A percentile compares a stretch with the other conserved stretches of the same genome.
phyloP scores from a whole-genome alignment of 2,888 invertebrate species.

The Tenodera sinensis region DNA sequence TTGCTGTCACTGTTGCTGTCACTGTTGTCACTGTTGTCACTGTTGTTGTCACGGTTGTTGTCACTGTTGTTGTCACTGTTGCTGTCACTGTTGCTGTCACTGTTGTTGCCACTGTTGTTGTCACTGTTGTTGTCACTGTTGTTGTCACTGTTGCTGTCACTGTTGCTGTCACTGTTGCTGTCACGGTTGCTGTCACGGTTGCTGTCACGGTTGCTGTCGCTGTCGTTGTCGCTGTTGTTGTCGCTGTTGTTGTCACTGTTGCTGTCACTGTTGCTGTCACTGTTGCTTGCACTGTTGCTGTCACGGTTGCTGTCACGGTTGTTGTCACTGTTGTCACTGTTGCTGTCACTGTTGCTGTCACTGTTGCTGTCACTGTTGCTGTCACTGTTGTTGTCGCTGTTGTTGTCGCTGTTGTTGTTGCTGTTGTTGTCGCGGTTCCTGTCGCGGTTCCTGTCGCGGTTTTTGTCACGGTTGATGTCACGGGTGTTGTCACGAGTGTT shows the following conservation, averaged over 20 bases:
- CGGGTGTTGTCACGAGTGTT: too few relatives aligned
- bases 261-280: too few relatives aligned
- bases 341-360: background rate
- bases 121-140: background rate
- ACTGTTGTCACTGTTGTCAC: background rate
- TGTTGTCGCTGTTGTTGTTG: constrained; percentile 4
- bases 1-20: background rate
- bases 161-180: constrained; percentile 4
- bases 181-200: constrained; percentile 7
- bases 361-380: background rate
- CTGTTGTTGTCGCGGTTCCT: too few relatives aligned
- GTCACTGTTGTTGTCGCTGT: constrained; percentile 7
- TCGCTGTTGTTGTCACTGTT: too few relatives aligned
- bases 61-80: constrained; percentile 1
- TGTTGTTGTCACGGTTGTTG: too few relatives aligned
- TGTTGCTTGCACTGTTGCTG: too few relatives aligned
- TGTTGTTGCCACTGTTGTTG: background rate
- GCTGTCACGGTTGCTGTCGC: constrained; percentile 1
- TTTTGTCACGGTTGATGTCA: too few relatives aligned
- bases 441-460: too few relatives aligned
- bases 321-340: too few relatives aligned
- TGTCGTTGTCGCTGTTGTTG: constrained; percentile 11
- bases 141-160: background rate
- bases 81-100: constrained; percentile 13
- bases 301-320: too few relatives aligned